Conservation (phyloP, 2,888 invertebrate genomes). For the Lypha dubia region DNA sequence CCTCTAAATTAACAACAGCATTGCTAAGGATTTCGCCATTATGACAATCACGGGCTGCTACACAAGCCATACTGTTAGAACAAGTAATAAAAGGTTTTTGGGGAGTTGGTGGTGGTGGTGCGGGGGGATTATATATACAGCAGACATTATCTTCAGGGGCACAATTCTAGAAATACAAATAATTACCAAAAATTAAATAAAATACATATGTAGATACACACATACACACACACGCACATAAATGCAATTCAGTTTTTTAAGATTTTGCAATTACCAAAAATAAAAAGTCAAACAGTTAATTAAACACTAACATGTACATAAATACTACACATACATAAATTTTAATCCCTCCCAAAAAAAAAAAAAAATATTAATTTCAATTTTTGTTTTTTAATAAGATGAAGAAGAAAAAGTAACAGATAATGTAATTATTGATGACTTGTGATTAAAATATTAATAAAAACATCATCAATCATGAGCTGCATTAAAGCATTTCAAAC, state of each 20-base stretch:
- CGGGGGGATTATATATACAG: slow-evolving; percentile 81
- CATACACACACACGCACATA: slow-evolving; percentile 14
- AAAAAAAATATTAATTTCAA: not conserved
- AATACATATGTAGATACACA: slow-evolving; percentile 17
- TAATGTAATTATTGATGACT: slow-evolving; percentile 66
- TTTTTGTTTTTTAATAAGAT: slow-evolving; percentile 11
- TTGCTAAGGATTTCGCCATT: slow-evolving; percentile 80
- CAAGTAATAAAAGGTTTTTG: slow-evolving; percentile 78
- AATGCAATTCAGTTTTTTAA: slow-evolving; percentile 48
- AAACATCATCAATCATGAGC: slow-evolving; percentile 62
- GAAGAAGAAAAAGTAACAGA: slow-evolving; percentile 15
- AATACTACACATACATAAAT: slow-evolving; percentile 4
- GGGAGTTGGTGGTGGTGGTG: slow-evolving; percentile 79
- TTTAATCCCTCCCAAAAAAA: not conserved
- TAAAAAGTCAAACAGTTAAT: no score
- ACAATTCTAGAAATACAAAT: slow-evolving; percentile 82
- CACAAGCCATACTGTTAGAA: slow-evolving; percentile 80
- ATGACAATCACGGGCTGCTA: slow-evolving; percentile 79
- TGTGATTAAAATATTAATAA: slow-evolving; percentile 54
- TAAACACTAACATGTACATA: slow-evolving; percentile 29
- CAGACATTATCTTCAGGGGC: slow-evolving; percentile 82
- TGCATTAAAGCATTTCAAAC: slow-evolving; percentile 52
- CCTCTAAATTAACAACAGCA: slow-evolving; percentile 79
- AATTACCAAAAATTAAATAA: slow-evolving; percentile 12
- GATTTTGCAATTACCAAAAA: slow-evolving; percentile 54